Conservation (phyloP, 1,140 invertebrate genomes). For the Papilio polyxenes region DNA sequence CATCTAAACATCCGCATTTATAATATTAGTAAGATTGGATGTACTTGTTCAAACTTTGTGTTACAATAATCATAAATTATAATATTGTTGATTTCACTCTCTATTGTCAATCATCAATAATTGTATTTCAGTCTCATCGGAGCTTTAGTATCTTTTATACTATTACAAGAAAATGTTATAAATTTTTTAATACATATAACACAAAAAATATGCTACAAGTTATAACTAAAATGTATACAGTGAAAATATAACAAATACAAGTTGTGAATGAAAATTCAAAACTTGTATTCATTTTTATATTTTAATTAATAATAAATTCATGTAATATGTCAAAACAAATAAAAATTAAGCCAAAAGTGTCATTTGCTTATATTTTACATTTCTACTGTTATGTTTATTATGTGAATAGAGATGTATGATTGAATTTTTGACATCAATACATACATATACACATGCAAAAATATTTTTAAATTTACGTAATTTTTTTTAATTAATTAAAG, state of each 20-base stretch:
- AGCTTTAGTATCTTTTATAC: neutral
- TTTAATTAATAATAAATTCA: neutral
- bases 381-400: neutral
- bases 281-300: slow-evolving; percentile 9
- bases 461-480: neutral
- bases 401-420: neutral
- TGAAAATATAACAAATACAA: slow-evolving; percentile 4
- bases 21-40: too few relatives aligned
- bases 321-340: too few relatives aligned
- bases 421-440: neutral
- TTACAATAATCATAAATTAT: neutral
- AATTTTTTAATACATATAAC: neutral
- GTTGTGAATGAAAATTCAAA: slow-evolving; percentile 27
- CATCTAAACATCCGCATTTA: too few relatives aligned
- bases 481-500: neutral
- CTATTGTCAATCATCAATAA: neutral
- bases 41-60: too few relatives aligned
- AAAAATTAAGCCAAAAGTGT: neutral
- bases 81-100: neutral
- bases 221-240: neutral
- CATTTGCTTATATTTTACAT: neutral
- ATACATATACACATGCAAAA: neutral
- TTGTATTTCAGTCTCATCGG: neutral
- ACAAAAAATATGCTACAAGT: neutral
- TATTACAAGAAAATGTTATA: too few relatives aligned